Evolutionary conservation across 1,140 invertebrate species (phyloP), one percentile per base, ranked within the genome.

Genomic region (Trichoplusia ni): DNA sequence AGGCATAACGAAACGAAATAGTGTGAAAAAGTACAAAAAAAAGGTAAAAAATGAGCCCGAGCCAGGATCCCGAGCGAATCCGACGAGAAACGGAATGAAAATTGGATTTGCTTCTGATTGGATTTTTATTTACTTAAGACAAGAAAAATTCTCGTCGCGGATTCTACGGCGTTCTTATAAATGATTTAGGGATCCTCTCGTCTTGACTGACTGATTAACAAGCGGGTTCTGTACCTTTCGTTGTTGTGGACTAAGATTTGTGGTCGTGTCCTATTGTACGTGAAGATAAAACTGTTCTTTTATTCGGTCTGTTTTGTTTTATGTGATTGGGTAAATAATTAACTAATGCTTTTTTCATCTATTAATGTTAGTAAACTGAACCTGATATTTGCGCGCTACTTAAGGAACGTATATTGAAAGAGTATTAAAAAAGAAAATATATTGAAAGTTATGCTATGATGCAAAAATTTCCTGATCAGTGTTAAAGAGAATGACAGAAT

Each of bases 41-140:
- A 71, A 65, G 25, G 64, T 76, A 78, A 86, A 84, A 86, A 86
- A 86, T 82, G 77, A 81, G 70, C 66, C 71, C 68, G 31, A 46
- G 53, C 54, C 51, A 75, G 71, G 76, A 79, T 84, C 82, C 81
- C 83, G 76, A 67, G 81, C 75, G 84, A 81, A 82, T 84, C 84
- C 78, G 56, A 60, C 71, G 64, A 73, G 76, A 79, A 81, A 69
- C 81, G 80, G 79, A 86, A 89, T 90, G 87, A 90, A 90, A 90
- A 89, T 90, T 88, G 87, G 79, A 90, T 90, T 90, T 89, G 77
- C 74, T 67, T 77, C 82, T 88, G 87, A 89, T 89, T 90, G 85
- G 85, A 87, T 90, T 89, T 90, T 89, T 90, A 89, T 90, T 90
- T 90, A 90, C 85, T 90, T 90, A 90, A 90, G 87, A 88, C 85